Conservation (phyloP, 64 coral and sea anemone species). For the Porites lutea region DNA sequence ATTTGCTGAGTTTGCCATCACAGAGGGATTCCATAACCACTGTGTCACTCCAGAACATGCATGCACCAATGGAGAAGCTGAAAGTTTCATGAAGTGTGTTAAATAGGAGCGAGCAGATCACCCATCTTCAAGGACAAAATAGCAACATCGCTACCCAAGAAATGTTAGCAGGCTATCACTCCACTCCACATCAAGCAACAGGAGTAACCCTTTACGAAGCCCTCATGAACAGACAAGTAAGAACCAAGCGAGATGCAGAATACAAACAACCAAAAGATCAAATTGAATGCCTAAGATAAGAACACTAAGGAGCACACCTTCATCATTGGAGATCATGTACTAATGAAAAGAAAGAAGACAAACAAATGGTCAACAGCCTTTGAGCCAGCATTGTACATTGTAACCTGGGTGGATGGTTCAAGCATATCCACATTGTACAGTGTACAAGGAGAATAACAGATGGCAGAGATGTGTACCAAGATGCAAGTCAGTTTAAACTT, state of each 20-base stretch:
- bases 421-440: too few relatives aligned
- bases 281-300: too few relatives aligned
- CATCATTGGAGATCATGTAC: too few relatives aligned
- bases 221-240: slow-evolving; percentile 28
- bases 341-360: too few relatives aligned
- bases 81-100: neutral
- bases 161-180: slow-evolving; percentile 21
- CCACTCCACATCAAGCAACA: slow-evolving; percentile 37
- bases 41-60: neutral
- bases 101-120: neutral
- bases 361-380: too few relatives aligned
- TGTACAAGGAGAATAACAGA: too few relatives aligned
- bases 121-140: neutral
- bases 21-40: neutral
- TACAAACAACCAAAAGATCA: too few relatives aligned
- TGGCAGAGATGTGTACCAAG: too few relatives aligned
- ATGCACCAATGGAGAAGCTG: neutral
- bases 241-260: slow-evolving; percentile 22
- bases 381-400: too few relatives aligned
- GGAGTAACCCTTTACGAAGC: slow-evolving; percentile 7
- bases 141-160: neutral
- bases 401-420: too few relatives aligned
- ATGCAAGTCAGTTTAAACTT: too few relatives aligned
- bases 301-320: too few relatives aligned
- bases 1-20: neutral